Conservation (phyloP, 2,888 invertebrate genomes). For the Choreutis nemorana region DNA sequence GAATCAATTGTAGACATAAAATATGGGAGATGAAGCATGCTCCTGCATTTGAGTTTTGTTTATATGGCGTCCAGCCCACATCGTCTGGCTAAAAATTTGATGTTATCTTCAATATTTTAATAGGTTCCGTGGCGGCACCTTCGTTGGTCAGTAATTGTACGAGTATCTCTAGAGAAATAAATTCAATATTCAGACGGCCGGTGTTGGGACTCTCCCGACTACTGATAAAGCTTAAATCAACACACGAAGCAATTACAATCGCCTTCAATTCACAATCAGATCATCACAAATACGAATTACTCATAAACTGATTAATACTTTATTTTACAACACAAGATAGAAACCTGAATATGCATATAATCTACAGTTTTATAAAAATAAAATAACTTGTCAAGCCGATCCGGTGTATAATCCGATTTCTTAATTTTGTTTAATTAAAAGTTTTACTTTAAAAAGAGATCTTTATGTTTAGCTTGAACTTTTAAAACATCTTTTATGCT, state of each 20-base stretch:
- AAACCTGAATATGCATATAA: no score
- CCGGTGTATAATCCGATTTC: no score
- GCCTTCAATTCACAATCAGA: conserved; percentile 53
- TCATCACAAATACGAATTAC: conserved; percentile 59
- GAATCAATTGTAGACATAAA: conserved; percentile 58
- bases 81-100: conserved; percentile 55
- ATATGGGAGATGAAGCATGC: conserved; percentile 43
- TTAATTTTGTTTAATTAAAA: conserved; percentile 61
- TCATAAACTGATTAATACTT: no score
- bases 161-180: conserved; percentile 45
- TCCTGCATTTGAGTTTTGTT: conserved; percentile 45
- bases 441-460: conserved; percentile 47
- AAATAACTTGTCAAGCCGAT: no score
- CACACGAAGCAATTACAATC: conserved; percentile 61
- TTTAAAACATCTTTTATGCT: conserved; percentile 57
- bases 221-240: conserved; percentile 62
- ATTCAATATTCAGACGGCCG: conserved; percentile 42
- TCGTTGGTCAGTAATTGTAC: conserved; percentile 47
- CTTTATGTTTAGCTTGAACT: conserved; percentile 53
- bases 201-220: conserved; percentile 23
- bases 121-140: conserved; percentile 61
- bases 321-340: no score
- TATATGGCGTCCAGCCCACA: conserved; percentile 51
- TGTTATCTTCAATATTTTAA: conserved; percentile 63
- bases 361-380: no score